Evolutionary conservation across 2,797 vertebrate genomes (phyloP).

Genomic region (Zalophus californianus): DNA sequence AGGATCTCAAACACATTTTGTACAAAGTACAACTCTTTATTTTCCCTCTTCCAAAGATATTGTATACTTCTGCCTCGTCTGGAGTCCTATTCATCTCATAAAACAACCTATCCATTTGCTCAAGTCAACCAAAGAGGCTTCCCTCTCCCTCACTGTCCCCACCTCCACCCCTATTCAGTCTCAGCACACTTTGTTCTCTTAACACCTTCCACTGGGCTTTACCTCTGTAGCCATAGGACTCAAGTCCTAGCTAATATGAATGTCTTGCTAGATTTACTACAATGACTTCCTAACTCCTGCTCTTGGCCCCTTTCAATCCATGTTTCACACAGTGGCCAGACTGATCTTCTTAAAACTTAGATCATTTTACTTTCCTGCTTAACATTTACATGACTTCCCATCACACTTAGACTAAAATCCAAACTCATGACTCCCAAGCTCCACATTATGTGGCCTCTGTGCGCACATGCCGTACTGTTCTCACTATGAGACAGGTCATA

Average conservation of each 20-base stretch:
- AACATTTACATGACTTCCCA: neutral
- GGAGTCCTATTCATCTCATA: neutral
- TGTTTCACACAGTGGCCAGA: neutral
- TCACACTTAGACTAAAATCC: neutral
- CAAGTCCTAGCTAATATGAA: neutral
- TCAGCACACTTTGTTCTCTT: neutral
- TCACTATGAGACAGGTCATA: neutral
- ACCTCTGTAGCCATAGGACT: neutral
- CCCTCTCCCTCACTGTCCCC: neutral
- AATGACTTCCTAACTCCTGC: neutral
- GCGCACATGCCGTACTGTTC: neutral
- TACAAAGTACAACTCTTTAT: neutral
- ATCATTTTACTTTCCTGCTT: neutral
- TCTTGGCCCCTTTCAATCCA: neutral
- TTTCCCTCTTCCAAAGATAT: neutral
- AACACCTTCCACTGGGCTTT: neutral
- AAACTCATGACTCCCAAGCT: neutral
- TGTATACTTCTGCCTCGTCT: neutral
- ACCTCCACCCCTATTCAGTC: accelerated
- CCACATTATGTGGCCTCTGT: neutral
- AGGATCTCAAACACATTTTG: neutral
- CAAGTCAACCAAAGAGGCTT: neutral
- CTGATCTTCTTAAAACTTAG: neutral
- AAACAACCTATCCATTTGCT: neutral
- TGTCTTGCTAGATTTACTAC: neutral